Percentiles rank a stretch among this genome's conserved stretches.
Conservation (phyloP, 2,888 invertebrate genomes). For the Brachyptera putata region DNA sequence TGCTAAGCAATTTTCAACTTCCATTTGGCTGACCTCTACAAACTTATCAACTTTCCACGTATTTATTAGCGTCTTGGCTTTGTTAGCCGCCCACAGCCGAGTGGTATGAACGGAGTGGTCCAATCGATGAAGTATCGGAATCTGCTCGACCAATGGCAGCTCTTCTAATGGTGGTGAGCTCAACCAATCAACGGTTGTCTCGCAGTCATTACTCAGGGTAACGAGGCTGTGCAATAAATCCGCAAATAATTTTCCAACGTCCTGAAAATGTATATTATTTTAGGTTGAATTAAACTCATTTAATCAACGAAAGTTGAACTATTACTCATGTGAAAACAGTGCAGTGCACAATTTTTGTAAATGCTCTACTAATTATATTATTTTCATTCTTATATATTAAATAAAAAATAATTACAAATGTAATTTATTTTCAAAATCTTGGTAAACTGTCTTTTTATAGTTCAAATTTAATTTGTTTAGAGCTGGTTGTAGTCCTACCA, state of each 20-base stretch:
- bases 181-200: constrained; percentile 66
- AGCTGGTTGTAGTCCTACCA: too few species aligned
- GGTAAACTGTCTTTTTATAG: too few species aligned
- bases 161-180: constrained; percentile 64
- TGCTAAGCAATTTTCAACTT: constrained; percentile 42
- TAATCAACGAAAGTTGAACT: too few species aligned
- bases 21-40: constrained; percentile 50
- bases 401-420: too few species aligned
- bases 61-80: constrained; percentile 66
- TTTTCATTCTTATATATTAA: too few species aligned
- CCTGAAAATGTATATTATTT: too few species aligned
- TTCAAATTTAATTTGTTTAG: too few species aligned
- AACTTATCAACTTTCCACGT: constrained; percentile 72
- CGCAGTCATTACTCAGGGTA: constrained; percentile 68
- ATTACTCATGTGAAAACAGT: too few species aligned
- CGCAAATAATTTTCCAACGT: constrained; percentile 55
- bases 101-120: constrained; percentile 60
- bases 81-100: constrained; percentile 70
- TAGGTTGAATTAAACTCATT: too few species aligned
- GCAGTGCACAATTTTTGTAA: too few species aligned
- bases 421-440: too few species aligned
- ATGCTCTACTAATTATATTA: too few species aligned
- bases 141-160: constrained; percentile 76
- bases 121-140: constrained; percentile 68
- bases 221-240: constrained; percentile 66